Evolutionary conservation across 2,797 vertebrate genomes (phyloP).

Genomic region (Enteromius mattozi): DNA sequence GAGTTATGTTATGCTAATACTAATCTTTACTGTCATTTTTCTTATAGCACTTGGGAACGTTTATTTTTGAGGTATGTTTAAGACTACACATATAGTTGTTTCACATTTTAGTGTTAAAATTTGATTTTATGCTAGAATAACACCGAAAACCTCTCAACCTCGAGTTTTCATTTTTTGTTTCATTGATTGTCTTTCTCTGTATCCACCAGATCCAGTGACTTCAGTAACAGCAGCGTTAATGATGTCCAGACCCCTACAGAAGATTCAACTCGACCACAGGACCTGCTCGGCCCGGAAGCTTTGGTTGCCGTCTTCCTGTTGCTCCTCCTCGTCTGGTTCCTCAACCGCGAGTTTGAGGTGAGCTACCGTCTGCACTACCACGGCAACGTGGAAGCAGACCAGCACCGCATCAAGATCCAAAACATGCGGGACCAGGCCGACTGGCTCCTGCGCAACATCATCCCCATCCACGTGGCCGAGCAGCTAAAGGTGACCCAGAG

Average conservation of each 20-base stretch:
- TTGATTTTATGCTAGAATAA: not conserved
- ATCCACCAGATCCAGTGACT: slow-evolving; percentile 62
- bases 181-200: not conserved
- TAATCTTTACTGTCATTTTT: not conserved
- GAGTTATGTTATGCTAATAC: not conserved
- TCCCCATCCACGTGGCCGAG: slow-evolving; percentile 95
- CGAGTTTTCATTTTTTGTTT: not conserved
- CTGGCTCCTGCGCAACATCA: slow-evolving; percentile 96
- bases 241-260: slow-evolving; percentile 1
- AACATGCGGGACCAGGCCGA: slow-evolving; percentile 95
- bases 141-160: not conserved
- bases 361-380: slow-evolving; percentile 98
- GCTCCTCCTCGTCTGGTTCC: slow-evolving; percentile 94
- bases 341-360: slow-evolving; percentile 96
- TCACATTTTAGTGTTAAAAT: not conserved
- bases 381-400: slow-evolving; percentile 92
- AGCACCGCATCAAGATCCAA: slow-evolving; percentile 95
- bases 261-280: slow-evolving; percentile 52
- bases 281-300: slow-evolving; percentile 83
- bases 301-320: slow-evolving; percentile 89
- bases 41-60: slow-evolving; percentile 38
- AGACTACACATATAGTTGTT: not conserved
- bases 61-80: slow-evolving; percentile 46
- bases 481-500: slow-evolving; percentile 97
- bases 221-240: slow-evolving; percentile 62